Evolutionary conservation across 2,113 vertebrate genomes (phyloP), one percentile per base, ranked within the genome.

Genomic region (Corythoichthys intestinalis): DNA sequence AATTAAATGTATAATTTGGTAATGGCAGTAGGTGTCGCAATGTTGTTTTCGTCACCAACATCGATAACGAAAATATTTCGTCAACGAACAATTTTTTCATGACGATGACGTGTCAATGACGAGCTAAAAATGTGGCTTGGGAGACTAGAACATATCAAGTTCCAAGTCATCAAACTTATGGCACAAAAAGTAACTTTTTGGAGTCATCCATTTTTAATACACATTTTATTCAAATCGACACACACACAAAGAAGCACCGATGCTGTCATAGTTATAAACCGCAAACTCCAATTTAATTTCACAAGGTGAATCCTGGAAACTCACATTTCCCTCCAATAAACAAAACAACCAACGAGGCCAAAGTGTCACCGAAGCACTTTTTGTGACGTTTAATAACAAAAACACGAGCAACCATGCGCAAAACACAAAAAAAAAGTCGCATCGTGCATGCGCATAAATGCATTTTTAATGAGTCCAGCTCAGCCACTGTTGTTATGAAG

Each of bases 381-480:
- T 17, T 58, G 53, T 11, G 53, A 56, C 20, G 28, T 56, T 56
- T 34, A 20, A 9, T 2, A 56, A 58, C 12, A 58, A 58, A 14
- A 14, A 37, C 56, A 37, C 12, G 34, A 37, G 56, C 56, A 58
- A 14, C 34, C 56, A 37, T 7, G 56, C 13, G 34, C 13, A 58
- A 37, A 58, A 37, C 13, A 35, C 17, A 20, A 6, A 14, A 6
- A 38, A 4, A 49, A 6, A 5, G 6, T 15, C 2, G 41, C 66
- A n/a, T 47, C 48, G 1, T 20, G 3, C 8, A 28, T 37, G 39
- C 54, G 35, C 57, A 39, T 70, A 44, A 62, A 79, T 71, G 68
- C 54, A 12, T 69, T 76, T 82, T 79, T 69, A 82, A 82, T 79
- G 79, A 62, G 46, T 41, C 9, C 0, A 47, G 35, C 57, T 44